Evolutionary conservation across 2,113 vertebrate species (phyloP).

Genomic region (Scomber colias): DNA sequence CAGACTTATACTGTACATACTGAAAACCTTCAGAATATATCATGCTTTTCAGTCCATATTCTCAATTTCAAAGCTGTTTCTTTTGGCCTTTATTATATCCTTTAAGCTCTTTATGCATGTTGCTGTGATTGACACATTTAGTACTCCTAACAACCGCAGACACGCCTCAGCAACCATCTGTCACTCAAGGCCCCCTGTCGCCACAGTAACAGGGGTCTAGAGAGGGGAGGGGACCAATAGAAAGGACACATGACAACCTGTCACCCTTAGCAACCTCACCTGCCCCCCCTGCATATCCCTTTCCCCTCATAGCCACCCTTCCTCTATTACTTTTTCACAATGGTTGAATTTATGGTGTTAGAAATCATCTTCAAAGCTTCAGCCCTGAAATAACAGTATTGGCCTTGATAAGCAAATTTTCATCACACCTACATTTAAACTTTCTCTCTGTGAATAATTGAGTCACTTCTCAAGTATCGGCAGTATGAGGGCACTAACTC

Average conservation of each 20-base stretch:
- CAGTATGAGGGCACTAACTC: conserved; percentile 12
- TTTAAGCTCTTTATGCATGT: conserved; percentile 69
- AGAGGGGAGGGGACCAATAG: conserved; percentile 41
- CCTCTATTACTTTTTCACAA: background rate
- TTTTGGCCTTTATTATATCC: conserved; percentile 26
- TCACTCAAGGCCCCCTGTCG: conserved; percentile 69
- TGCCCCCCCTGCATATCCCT: conserved; percentile 15
- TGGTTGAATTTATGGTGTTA: background rate
- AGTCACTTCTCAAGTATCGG: conserved; percentile 18
- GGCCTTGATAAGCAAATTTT: conserved; percentile 1
- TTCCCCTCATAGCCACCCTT: conserved; percentile 10
- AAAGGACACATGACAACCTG: conserved; percentile 69
- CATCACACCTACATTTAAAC: conserved; percentile 6
- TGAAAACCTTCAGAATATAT: background rate
- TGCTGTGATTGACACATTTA: conserved; percentile 72
- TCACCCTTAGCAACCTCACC: conserved; percentile 66
- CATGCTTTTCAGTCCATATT: conserved; percentile 1
- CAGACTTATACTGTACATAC: background rate
- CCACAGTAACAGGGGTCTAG: conserved; percentile 63
- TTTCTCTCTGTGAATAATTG: conserved; percentile 15
- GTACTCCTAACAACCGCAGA: conserved; percentile 62
- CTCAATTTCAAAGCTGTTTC: conserved; percentile 2
- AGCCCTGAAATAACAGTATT: background rate
- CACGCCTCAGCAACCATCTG: conserved; percentile 72
- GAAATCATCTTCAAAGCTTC: background rate